Evolutionary conservation across 2,888 invertebrate genomes (phyloP).

Genomic region (Cybosia mesomella): DNA sequence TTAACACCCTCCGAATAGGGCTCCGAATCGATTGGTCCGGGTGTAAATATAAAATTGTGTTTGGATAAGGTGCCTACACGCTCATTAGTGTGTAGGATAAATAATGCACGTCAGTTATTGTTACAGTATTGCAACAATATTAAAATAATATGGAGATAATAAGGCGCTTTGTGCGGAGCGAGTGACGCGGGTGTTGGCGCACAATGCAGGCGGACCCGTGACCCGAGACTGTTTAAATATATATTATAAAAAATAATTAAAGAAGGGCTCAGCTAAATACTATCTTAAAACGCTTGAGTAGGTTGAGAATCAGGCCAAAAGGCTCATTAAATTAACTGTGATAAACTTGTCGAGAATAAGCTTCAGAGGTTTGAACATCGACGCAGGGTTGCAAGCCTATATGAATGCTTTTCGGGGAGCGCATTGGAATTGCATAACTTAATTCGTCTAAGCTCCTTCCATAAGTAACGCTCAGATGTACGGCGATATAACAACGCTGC

Average conservation of each 20-base stretch:
- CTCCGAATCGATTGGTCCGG: slow-evolving; percentile 44
- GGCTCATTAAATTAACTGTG: not conserved
- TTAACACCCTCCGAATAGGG: slow-evolving; percentile 46
- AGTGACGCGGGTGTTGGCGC: slow-evolving; percentile 24
- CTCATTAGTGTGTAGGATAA: slow-evolving; percentile 82
- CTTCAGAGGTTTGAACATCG: not conserved
- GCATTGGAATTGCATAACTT: not conserved
- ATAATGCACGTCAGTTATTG: slow-evolving; percentile 72
- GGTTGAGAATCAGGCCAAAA: not conserved
- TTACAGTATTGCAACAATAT: slow-evolving; percentile 81
- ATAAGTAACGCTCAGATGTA: not conserved
- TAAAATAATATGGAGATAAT: slow-evolving; percentile 83
- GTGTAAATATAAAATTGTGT: slow-evolving; percentile 52
- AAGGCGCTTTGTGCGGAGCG: slow-evolving; percentile 69
- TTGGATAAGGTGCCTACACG: slow-evolving; percentile 77
- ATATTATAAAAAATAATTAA: not conserved
- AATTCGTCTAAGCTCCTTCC: not conserved
- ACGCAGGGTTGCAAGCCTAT: not conserved
- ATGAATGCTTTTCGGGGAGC: not conserved
- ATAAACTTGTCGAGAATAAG: not conserved
- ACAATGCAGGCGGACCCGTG: slow-evolving; percentile 31
- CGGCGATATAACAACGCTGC: not conserved
- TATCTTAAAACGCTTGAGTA: not conserved
- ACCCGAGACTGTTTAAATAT: slow-evolving; percentile 22
- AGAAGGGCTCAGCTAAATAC: not conserved